These are phyloP conservation scores for Andrena fulva DNA, from an alignment of 2,888 invertebrate genomes.

Conservation along the genomic window DNA sequence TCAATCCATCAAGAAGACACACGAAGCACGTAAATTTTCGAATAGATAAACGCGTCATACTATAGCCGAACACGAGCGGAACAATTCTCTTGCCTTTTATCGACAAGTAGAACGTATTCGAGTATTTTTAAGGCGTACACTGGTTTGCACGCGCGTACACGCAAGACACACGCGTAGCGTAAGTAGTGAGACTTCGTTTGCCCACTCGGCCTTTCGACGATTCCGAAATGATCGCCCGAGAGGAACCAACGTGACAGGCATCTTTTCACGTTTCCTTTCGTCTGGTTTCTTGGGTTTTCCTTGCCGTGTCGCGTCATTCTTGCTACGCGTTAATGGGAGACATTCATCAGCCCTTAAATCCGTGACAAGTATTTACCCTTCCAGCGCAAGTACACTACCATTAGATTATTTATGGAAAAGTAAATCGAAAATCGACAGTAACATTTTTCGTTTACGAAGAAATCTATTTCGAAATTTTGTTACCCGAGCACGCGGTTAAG, in stretches of 20 bases:
- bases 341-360: conserved; percentile 14
- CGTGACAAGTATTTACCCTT: neutral
- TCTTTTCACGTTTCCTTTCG: conserved; percentile 1
- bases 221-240: conserved; percentile 29
- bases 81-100: conserved; percentile 76
- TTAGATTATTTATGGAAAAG: neutral
- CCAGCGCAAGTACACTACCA: neutral
- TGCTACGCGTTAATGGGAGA: conserved; percentile 15
- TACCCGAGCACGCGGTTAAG: neutral
- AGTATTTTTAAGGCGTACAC: conserved; percentile 72
- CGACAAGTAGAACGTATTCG: conserved; percentile 73
- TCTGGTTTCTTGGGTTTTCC: neutral
- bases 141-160: conserved; percentile 62
- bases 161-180: conserved; percentile 58
- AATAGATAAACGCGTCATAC: conserved; percentile 66
- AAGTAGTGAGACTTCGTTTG: conserved; percentile 65
- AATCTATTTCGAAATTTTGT: neutral
- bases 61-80: conserved; percentile 73
- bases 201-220: conserved; percentile 44
- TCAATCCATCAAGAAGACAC: conserved; percentile 69
- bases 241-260: conserved; percentile 13
- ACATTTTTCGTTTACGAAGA: neutral
- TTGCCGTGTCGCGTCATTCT: conserved; percentile 26
- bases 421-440: neutral
- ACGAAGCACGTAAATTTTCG: conserved; percentile 65